Conservation (phyloP, 2,888 invertebrate species). For the Frankliniella intonsa region DNA sequence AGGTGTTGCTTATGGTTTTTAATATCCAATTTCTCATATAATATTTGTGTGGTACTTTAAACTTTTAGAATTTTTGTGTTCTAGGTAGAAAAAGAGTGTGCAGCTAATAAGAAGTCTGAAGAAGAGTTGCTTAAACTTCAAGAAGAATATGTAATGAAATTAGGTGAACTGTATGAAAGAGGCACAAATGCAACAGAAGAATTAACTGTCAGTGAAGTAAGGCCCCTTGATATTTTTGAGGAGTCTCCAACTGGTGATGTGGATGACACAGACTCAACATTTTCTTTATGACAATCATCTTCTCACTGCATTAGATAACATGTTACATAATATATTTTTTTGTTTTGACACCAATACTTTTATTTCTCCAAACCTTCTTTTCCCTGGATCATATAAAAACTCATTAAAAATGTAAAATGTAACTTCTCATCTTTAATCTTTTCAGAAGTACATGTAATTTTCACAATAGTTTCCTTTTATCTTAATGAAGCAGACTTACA, state of each 20-base stretch:
- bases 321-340: too few species aligned
- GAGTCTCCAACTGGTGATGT: background rate
- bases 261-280: too few species aligned
- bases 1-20: conserved; percentile 32
- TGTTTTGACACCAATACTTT: too few species aligned
- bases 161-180: conserved; percentile 8
- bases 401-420: too few species aligned
- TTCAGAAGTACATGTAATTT: conserved; percentile 2
- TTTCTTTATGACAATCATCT: too few species aligned
- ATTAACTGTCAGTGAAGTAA: background rate
- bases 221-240: background rate
- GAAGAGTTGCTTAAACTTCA: conserved; percentile 33
- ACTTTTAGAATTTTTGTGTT: background rate
- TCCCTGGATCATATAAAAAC: too few species aligned
- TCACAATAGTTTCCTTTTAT: background rate
- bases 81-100: conserved; percentile 33
- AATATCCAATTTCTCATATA: background rate
- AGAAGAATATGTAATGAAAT: conserved; percentile 31
- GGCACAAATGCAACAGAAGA: background rate
- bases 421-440: too few species aligned
- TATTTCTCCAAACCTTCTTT: too few species aligned
- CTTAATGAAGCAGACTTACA: background rate
- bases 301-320: too few species aligned
- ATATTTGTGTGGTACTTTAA: background rate
- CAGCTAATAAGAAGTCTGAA: conserved; percentile 32